Percentiles rank a stretch among this genome's conserved stretches.
Conservation (phyloP, 2,113 vertebrate species). For the Lynx canadensis region DNA sequence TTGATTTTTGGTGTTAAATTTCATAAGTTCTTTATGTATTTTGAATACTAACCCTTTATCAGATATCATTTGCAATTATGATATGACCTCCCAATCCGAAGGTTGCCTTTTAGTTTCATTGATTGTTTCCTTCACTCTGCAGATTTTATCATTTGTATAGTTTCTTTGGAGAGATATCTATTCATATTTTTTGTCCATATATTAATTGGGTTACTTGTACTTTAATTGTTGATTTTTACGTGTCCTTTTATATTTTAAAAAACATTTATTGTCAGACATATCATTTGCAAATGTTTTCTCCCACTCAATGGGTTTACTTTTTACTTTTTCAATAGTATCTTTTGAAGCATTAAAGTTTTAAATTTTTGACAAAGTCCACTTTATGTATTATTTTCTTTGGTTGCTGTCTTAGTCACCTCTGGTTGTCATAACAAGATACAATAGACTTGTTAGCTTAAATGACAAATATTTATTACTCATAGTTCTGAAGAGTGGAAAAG, state of each 20-base stretch:
- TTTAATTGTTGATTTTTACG: background rate
- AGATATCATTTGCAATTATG: too few relatives aligned
- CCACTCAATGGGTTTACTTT: background rate
- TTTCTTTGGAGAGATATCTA: too few relatives aligned
- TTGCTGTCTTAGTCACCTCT: background rate
- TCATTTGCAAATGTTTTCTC: background rate
- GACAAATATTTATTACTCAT: background rate
- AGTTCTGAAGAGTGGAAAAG: background rate
- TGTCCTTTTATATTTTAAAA: background rate
- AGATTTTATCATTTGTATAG: too few relatives aligned
- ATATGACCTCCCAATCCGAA: too few relatives aligned
- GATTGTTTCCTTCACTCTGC: too few relatives aligned
- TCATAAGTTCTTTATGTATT: too few relatives aligned
- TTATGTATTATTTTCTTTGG: background rate
- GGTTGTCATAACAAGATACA: background rate
- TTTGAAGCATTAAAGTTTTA: background rate
- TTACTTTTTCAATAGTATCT: background rate
- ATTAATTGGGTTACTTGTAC: background rate
- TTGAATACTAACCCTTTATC: too few relatives aligned
- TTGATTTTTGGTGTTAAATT: too few relatives aligned
- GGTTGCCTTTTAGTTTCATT: too few relatives aligned
- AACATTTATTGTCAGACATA: too few relatives aligned
- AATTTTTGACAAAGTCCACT: background rate
- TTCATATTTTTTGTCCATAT: too few relatives aligned
- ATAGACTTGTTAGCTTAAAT: background rate